Conservation (phyloP, 64 coral and sea anemone species). For the Acropora yongei region DNA sequence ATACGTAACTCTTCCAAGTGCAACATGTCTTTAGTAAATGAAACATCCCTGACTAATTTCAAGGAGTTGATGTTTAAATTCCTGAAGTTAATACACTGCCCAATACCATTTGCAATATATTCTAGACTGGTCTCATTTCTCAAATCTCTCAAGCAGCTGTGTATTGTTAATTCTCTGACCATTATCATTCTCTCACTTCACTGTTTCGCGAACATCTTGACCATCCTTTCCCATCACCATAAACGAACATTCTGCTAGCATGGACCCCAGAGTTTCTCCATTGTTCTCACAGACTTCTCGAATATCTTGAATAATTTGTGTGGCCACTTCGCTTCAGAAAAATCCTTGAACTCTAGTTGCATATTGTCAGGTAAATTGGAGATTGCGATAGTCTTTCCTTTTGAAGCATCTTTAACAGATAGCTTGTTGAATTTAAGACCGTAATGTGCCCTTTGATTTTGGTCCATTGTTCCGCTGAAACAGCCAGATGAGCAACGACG, state of each 20-base stretch:
- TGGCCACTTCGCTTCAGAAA: not conserved
- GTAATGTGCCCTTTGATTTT: conserved; percentile 15
- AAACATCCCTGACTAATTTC: conserved; percentile 29
- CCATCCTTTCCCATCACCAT: not conserved
- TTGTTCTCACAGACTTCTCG: not conserved
- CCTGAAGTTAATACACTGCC: conserved; percentile 25
- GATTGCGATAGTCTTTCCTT: not conserved
- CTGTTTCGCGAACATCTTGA: not conserved
- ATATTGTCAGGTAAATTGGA: not conserved
- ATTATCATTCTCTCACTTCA: not conserved
- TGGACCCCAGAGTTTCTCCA: not conserved
- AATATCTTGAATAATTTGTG: not conserved
- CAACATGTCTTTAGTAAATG: conserved; percentile 31
- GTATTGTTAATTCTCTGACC: not conserved
- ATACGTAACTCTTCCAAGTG: conserved; percentile 32
- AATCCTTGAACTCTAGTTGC: not conserved
- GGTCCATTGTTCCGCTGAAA: conserved; percentile 1
- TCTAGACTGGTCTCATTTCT: conserved; percentile 29
- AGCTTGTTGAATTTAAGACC: conserved; percentile 11
- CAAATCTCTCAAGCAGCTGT: not conserved
- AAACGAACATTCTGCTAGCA: not conserved
- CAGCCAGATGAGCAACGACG: conserved; percentile 29
- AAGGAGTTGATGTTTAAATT: conserved; percentile 26
- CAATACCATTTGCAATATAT: conserved; percentile 25
- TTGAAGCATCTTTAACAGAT: conserved; percentile 6